These are phyloP conservation scores for Drosophila prosaltans DNA, from an alignment of 1,140 invertebrate genomes.

Conservation along the genomic window DNA sequence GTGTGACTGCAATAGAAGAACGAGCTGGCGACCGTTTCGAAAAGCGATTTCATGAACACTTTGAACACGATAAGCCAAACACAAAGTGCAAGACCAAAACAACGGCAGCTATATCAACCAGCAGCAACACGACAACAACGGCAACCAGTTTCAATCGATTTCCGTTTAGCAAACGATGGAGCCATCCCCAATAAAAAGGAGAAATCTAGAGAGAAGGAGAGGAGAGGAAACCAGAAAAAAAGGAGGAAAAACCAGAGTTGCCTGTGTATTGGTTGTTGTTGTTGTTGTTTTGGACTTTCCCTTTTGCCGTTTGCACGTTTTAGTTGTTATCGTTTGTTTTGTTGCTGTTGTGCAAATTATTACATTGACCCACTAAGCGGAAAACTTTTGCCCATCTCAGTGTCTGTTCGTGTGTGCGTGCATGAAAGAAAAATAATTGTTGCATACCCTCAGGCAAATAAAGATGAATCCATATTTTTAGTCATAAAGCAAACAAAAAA, in stretches of 20 bases:
- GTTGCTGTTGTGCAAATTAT: conserved; percentile 71
- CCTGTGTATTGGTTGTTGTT: conserved; percentile 44
- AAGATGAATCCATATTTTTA: conserved; percentile 4
- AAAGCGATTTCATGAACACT: conserved; percentile 14
- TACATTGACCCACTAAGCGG: conserved; percentile 72
- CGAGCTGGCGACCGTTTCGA: conserved; percentile 5
- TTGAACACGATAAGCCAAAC: conserved; percentile 40
- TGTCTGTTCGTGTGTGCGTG: neutral
- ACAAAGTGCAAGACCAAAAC: conserved; percentile 41
- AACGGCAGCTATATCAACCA: conserved; percentile 43
- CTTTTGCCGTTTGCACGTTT: conserved; percentile 59
- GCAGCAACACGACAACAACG: conserved; percentile 2
- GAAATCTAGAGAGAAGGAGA: neutral
- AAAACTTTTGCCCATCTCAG: conserved; percentile 33
- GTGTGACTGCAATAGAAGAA: conserved; percentile 2
- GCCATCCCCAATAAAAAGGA: conserved; percentile 26
- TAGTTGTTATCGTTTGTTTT: conserved; percentile 60
- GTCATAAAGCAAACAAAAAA: neutral
- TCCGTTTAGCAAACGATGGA: conserved; percentile 72
- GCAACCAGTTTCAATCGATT: conserved; percentile 65
- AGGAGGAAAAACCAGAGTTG: conserved; percentile 26
- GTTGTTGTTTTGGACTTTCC: conserved; percentile 59
- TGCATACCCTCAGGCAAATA: conserved; percentile 4
- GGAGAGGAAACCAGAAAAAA: no score
- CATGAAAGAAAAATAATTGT: conserved; percentile 36